Base-by-base conservation (phyloP, 2,113 vertebrate species). In the Trogon melanurus region DNA sequence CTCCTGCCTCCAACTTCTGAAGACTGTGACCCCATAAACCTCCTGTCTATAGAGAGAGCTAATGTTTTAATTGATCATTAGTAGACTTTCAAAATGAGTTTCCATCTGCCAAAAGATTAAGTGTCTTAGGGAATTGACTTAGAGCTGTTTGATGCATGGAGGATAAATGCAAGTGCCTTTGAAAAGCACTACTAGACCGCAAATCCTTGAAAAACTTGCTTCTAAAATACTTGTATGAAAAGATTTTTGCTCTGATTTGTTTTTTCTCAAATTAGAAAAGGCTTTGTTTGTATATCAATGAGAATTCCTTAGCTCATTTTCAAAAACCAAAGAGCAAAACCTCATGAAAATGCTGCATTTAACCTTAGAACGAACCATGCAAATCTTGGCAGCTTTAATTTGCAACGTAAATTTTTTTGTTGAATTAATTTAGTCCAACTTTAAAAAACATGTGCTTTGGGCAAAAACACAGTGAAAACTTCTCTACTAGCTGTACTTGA, bases 31-130 rank as follows among this genome's bases (percentile, higher is more conserved):
- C 79, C 82, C 74, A 73, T 93, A 94, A 93, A 85, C 78, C 66
- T 91, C 58, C 70, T 88, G 90, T 90, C 88, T 88, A 34, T 66
- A 90, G 82, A 94, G 92, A 88, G 13, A 97, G 79, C 82, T 95
- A 95, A 83, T 89, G 79, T 62, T 94, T 95, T 97, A 95, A 95
- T 90, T 95, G 94, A 94, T 96, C 95, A 93, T 93, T 96, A 96
- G 89, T 56, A 90, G 88, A 90, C 85, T 85, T 96, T 85, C 50
- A 83, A 93, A 97, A 96, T 79, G 62, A 73, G 62, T 85, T 93
- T 94, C 90, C 67, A 94, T 96, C 94, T 97, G 90, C 88, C 90
- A 90, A 91, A 97, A 93, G 92, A 93, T 89, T 96, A 89, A 91
- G 71, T 79, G 71, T 94, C 90, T 91, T 36, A 50, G 90, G 66